Conservation (phyloP, 2,888 invertebrate genomes). For the Physocephala rufipes region DNA sequence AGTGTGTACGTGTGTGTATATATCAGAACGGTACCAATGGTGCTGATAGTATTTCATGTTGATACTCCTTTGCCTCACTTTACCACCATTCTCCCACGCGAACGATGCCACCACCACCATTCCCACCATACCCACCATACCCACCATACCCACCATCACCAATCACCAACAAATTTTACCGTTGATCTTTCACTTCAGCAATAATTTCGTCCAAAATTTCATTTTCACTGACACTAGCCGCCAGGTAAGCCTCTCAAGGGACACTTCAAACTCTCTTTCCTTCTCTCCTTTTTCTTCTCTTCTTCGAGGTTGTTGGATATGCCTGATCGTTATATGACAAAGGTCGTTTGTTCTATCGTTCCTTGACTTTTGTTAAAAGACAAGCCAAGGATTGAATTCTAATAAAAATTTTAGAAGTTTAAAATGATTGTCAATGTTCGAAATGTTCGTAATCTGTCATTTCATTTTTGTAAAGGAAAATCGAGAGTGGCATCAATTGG, state of each 20-base stretch:
- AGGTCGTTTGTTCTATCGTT: not conserved
- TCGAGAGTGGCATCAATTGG: too few species aligned
- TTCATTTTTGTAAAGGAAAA: too few species aligned
- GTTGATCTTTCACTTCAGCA: not conserved
- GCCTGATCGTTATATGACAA: not conserved
- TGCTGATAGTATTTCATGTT: not conserved
- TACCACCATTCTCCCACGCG: too few species aligned
- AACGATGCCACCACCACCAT: too few species aligned
- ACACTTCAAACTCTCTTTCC: not conserved
- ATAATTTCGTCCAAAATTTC: not conserved
- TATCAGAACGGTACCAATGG: not conserved
- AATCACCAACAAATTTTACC: too few species aligned
- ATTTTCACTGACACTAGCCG: not conserved
- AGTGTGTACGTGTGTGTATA: not conserved
- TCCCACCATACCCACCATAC: too few species aligned
- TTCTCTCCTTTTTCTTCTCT: not conserved
- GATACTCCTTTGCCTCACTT: not conserved
- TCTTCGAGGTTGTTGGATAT: not conserved
- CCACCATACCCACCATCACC: too few species aligned
- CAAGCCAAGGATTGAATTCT: not conserved
- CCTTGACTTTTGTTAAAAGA: not conserved
- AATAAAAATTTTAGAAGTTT: conserved; percentile 5
- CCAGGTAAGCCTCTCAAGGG: not conserved
- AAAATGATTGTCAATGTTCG: not conserved
- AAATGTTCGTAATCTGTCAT: too few species aligned